phyloP scores from a whole-genome alignment of 2,113 vertebrate species.

The Semicossyphus pulcher region DNA sequence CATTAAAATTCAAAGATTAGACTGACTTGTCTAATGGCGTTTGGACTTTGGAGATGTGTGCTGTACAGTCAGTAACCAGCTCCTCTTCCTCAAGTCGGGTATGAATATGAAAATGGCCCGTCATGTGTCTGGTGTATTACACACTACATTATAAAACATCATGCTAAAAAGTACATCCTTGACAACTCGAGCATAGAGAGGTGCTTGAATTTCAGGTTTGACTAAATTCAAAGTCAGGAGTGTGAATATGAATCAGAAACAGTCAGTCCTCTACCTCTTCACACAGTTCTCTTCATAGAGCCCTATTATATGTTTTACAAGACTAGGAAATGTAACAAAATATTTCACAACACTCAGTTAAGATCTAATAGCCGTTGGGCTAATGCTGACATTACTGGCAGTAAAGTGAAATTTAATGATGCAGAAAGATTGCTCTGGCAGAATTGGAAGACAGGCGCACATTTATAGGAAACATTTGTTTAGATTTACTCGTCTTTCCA shows the following conservation, averaged over 20 bases:
- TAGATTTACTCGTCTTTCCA: slow-evolving; percentile 27
- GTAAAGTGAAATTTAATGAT: slow-evolving; percentile 59
- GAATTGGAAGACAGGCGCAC: slow-evolving; percentile 39
- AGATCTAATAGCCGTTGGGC: slow-evolving; percentile 23
- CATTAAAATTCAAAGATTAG: slow-evolving; percentile 40
- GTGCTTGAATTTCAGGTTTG: not conserved
- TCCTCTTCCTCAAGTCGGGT: not conserved
- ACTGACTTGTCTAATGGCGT: not conserved
- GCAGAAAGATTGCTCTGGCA: slow-evolving; percentile 66
- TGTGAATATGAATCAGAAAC: not conserved
- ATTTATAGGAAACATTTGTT: slow-evolving; percentile 59
- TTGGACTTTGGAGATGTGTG: not conserved
- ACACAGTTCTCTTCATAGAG: not conserved
- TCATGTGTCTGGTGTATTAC: not conserved
- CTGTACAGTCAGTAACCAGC: not conserved
- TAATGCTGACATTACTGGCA: slow-evolving; percentile 48
- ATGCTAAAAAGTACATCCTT: not conserved
- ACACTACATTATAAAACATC: not conserved
- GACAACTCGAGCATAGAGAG: not conserved
- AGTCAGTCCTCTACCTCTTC: not conserved
- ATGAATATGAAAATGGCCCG: not conserved
- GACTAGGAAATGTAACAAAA: slow-evolving; percentile 26
- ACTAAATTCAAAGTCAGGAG: not conserved
- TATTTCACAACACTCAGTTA: slow-evolving; percentile 24
- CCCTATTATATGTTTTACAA: too few species aligned